Base-by-base conservation (phyloP, 2,888 invertebrate species). In the Oconnorella tubifera region DNA sequence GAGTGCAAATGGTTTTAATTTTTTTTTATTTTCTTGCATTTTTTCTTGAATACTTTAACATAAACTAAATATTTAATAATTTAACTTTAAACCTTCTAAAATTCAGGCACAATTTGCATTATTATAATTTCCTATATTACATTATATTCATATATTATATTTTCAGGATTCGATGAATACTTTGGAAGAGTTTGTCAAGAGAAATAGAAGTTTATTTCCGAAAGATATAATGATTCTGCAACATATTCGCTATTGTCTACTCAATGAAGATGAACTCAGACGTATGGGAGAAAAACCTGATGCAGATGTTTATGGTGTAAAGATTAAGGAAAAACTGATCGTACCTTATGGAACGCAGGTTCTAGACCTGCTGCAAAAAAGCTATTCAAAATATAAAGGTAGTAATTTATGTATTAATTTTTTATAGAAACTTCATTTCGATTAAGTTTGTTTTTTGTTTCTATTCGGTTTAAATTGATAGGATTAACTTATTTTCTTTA, bases 291-390 rank as follows among this genome's bases (percentile, higher is more conserved):
- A 66, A n/a, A 23, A 49, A 0, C 65, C 70, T 4, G 71, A 69
- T 23, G 64, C 70, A 6, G 69, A 67, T 4, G 58, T 69, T 1
- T 71, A 69, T 40, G 71, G 71, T 3, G 63, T 69, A 27, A 71
- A 67, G 40, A 57, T 71, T 40, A 25, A 58, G 23, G 71, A 71
- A 40, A 69, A 63, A 50, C 49, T 71, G 33, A 66, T 71, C 25
- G 68, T 71, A 10, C 71, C 71, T 0, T 56, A 64, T 33, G 71
- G 71, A 3, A 65, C 64, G n/a, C 67, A 71, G 50, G 60, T 68
- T 50, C 50, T 60, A 10, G 59, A 67, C 25, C 33, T 68, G 10
- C 59, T 71, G 14, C 40, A 50, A 6, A 48, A 56, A 2, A 64
- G 68, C 63, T 66, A 58, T 51, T 33, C 56, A 25, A 62, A 51